Evolutionary conservation across 2,113 vertebrate species (phyloP).

Genomic region (Eclectus roratus): DNA sequence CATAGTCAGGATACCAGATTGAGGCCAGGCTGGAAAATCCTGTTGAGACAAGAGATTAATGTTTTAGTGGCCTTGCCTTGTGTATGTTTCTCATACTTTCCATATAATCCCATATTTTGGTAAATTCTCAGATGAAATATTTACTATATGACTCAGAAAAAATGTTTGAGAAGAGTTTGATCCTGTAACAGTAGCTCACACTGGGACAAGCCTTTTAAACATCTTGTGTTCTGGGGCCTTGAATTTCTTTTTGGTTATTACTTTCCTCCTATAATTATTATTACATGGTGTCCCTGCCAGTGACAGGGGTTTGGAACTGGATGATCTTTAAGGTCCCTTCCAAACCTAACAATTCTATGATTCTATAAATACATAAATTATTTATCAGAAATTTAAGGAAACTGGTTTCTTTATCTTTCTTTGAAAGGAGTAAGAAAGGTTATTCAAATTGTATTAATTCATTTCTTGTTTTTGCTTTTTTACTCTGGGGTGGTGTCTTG

Average conservation of each 20-base stretch:
- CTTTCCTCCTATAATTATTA: background rate
- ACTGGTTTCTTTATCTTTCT: background rate
- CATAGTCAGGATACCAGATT: background rate
- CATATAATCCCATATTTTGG: constrained; percentile 8
- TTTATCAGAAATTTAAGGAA: background rate
- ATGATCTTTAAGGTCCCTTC: background rate
- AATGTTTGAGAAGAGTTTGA: background rate
- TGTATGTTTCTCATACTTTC: constrained; percentile 37
- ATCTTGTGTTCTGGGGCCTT: background rate
- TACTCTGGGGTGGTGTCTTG: background rate
- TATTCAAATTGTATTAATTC: background rate
- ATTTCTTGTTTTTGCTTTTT: background rate
- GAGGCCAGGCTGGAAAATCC: background rate
- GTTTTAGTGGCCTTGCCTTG: constrained; percentile 1
- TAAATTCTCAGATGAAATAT: constrained; percentile 34
- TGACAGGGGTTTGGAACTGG: background rate
- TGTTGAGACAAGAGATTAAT: constrained; percentile 12
- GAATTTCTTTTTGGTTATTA: background rate
- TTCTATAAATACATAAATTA: background rate
- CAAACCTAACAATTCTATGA: background rate
- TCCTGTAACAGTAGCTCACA: background rate
- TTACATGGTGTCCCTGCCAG: background rate
- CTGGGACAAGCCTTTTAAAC: background rate
- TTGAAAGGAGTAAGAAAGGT: background rate
- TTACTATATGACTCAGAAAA: constrained; percentile 10